Evolutionary conservation across 2,888 invertebrate genomes (phyloP).

Genomic region (Acrocera orbiculus): DNA sequence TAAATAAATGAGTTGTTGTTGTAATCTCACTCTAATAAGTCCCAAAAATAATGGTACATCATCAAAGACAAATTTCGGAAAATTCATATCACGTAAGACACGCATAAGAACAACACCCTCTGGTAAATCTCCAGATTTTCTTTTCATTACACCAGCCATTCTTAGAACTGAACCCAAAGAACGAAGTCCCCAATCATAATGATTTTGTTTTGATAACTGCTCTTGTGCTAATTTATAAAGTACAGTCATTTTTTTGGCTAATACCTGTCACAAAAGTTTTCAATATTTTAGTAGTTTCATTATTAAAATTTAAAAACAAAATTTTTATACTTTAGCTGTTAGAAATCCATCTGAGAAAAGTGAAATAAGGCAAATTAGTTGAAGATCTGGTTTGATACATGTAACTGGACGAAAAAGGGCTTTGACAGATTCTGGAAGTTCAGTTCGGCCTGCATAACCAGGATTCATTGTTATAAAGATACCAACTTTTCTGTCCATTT

Average conservation of each 20-base stretch:
- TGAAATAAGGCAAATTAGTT: slow-evolving; percentile 82
- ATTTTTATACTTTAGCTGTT: slow-evolving; percentile 51
- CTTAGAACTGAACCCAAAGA: slow-evolving; percentile 81
- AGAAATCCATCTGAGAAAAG: slow-evolving; percentile 84
- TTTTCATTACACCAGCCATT: slow-evolving; percentile 77
- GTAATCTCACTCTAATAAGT: slow-evolving; percentile 41
- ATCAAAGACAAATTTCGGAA: slow-evolving; percentile 83
- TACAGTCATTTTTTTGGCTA: slow-evolving; percentile 90
- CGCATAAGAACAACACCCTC: slow-evolving; percentile 83
- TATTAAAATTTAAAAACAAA: no score
- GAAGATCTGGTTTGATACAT: slow-evolving; percentile 79
- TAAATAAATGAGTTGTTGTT: background rate
- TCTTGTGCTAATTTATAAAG: slow-evolving; percentile 71
- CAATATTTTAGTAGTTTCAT: no score
- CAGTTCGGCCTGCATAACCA: slow-evolving; percentile 80
- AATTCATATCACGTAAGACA: slow-evolving; percentile 80
- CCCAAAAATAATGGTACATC: slow-evolving; percentile 81
- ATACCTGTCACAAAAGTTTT: slow-evolving; percentile 31
- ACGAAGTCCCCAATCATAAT: slow-evolving; percentile 85
- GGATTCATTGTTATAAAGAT: slow-evolving; percentile 95
- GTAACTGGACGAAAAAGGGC: slow-evolving; percentile 82
- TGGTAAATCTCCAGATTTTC: slow-evolving; percentile 57
- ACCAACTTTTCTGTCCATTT: slow-evolving; percentile 68
- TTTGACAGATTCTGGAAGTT: slow-evolving; percentile 83
- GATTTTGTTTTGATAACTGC: slow-evolving; percentile 80